phyloP scores from a whole-genome alignment of 2,113 vertebrate genomes.

The Rattus norvegicus region DNA sequence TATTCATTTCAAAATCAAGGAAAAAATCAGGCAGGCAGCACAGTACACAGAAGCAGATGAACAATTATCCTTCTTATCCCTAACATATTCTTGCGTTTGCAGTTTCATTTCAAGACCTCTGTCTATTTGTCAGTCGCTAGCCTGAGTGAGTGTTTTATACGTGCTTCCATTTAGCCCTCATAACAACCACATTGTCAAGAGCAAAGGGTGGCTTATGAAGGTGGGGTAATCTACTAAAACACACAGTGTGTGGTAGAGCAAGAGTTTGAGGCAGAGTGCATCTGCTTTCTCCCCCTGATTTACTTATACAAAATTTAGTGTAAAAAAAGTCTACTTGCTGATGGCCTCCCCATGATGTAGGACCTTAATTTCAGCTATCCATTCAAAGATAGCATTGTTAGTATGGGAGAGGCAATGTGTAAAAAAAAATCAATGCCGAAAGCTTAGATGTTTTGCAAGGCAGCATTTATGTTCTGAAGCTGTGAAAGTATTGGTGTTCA shows the following conservation, averaged over 20 bases:
- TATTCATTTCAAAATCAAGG: not conserved
- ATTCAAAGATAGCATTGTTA: slow-evolving; percentile 24
- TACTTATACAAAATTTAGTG: not conserved
- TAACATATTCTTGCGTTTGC: not conserved
- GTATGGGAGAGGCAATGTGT: not conserved
- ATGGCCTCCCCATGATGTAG: not conserved
- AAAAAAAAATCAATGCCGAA: slow-evolving; percentile 61
- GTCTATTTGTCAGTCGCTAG: not conserved
- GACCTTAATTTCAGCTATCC: not conserved
- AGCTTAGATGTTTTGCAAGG: slow-evolving; percentile 53
- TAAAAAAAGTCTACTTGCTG: slow-evolving; percentile 28
- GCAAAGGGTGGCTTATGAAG: not conserved
- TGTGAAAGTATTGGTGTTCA: not conserved
- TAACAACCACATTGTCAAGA: not conserved
- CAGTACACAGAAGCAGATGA: not conserved
- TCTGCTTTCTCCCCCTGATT: not conserved
- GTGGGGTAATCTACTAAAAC: not conserved
- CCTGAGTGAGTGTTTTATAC: not conserved
- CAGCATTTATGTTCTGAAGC: slow-evolving; percentile 42
- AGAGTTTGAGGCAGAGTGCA: not conserved
- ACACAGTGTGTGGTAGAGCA: not conserved
- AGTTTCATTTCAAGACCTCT: not conserved
- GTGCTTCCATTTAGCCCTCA: not conserved
- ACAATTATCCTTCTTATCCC: not conserved
- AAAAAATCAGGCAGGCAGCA: not conserved